These are phyloP conservation scores for Spondyliosoma cantharus DNA, from an alignment of 2,797 vertebrate species.

Conservation along the genomic window DNA sequence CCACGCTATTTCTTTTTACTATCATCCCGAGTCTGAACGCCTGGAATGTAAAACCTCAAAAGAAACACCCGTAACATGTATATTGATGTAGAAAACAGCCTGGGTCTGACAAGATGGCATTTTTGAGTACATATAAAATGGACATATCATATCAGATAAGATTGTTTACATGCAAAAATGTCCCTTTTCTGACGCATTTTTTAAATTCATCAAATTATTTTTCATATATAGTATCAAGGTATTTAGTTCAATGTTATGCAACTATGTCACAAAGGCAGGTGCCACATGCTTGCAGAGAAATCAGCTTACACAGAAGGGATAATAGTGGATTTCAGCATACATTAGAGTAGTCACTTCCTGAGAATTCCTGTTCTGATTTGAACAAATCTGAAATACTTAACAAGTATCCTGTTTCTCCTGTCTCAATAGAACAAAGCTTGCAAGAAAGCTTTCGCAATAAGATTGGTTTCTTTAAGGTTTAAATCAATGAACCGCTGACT, in stretches of 20 bases:
- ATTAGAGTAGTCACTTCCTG: conserved; percentile 4
- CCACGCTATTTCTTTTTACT: conserved; percentile 46
- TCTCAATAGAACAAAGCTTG: background rate
- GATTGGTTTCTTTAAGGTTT: conserved; percentile 2
- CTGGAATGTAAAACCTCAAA: conserved; percentile 42
- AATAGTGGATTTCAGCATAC: conserved; percentile 36
- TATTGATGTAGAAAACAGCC: conserved; percentile 16
- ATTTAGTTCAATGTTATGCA: conserved; percentile 28
- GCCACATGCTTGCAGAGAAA: conserved; percentile 41
- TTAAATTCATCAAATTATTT: background rate
- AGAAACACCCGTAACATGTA: conserved; percentile 25
- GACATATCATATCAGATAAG: background rate
- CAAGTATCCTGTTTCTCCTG: background rate
- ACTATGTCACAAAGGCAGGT: conserved; percentile 34
- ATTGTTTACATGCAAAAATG: background rate
- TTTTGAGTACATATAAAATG: conserved; percentile 10
- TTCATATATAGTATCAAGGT: conserved; percentile 5
- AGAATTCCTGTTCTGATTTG: conserved; percentile 17
- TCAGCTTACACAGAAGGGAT: conserved; percentile 46
- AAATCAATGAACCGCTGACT: background rate
- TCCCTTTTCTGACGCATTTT: conserved; percentile 5
- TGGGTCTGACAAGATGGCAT: conserved; percentile 15
- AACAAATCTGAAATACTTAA: background rate
- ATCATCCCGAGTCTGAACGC: conserved; percentile 40
- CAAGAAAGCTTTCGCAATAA: background rate